Base-by-base conservation (phyloP, 1,140 invertebrate species). In the Trachymyrmex septentrionalis region DNA sequence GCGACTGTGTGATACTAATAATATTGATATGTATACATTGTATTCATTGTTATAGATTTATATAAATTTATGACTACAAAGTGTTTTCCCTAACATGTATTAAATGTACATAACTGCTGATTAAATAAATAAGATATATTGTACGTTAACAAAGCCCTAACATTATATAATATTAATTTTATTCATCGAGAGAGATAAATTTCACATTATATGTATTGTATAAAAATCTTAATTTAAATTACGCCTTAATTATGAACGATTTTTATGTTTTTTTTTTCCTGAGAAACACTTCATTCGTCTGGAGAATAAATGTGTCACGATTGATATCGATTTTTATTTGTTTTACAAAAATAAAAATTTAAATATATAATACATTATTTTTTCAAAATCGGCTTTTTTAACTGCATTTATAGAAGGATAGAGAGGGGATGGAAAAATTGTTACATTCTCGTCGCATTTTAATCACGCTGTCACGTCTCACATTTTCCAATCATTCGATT, bases 281-380 rank as follows among this genome's bases (percentile, higher is more conserved):
- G 76, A 48, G 16, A n/a, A 71, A 81, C 16, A 27, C 5, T 38
- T 71, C 12, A 24, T n/a, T 6, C 50, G 0, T 50, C 21, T 57
- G 19, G 57, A 12, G 19, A 81, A 71, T 67, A 59, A 81, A 71
- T 71, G 66, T 30, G 27, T 81, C 50, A 71, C 66, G 34, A 59
- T 9, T 7, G 19, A 57, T 81, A 21, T 38, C 16, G 50, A 57
- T 71, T 34, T 81, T 71, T 21, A 59, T 71, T 81, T 24, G 30
- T 14, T 71, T 81, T 71, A 71, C 50, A 81, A 81, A 81, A 81
- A 81, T 81, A 81, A 48, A 71, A 71, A 67, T 80, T 78, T 67
- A 67, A 80, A 57, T 81, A 48, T 69, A 67, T 80, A 81, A 57
- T 21, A 75, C 24, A 67, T 78, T 55, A 80, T 16, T 55, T 77